Conservation (phyloP, 2,797 vertebrate species). For the Arremon aurantiirostris region DNA sequence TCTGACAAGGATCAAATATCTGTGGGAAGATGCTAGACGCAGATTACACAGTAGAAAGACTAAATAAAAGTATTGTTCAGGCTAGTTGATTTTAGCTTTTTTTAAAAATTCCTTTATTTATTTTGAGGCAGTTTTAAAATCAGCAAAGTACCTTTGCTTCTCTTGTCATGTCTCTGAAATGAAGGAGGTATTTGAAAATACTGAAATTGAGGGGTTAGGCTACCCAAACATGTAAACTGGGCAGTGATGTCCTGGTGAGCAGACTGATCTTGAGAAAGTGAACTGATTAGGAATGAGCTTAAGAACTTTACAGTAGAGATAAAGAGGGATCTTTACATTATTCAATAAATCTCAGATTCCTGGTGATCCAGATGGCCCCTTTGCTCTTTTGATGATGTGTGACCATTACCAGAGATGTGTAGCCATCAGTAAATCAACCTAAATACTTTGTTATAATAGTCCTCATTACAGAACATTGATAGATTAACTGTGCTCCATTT, state of each 20-base stretch:
- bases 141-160: neutral
- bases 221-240: neutral
- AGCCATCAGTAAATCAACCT: slow-evolving; percentile 53
- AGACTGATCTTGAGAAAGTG: neutral
- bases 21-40: neutral
- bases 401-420: slow-evolving; percentile 47
- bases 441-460: slow-evolving; percentile 60
- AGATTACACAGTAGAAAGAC: neutral
- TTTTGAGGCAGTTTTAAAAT: neutral
- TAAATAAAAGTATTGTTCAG: neutral
- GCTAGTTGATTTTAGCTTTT: neutral
- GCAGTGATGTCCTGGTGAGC: neutral
- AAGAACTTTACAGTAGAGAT: neutral
- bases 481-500: slow-evolving; percentile 51
- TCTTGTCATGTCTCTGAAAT: neutral
- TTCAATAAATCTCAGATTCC: slow-evolving; percentile 8
- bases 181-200: neutral
- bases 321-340: neutral
- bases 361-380: slow-evolving; percentile 17
- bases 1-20: neutral
- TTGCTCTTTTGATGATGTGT: slow-evolving; percentile 31
- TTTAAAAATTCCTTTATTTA: neutral
- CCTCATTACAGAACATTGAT: slow-evolving; percentile 62
- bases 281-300: neutral
- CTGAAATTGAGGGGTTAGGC: neutral